Base-by-base conservation (phyloP, 2,888 invertebrate species). In the Piscicola geometra region DNA sequence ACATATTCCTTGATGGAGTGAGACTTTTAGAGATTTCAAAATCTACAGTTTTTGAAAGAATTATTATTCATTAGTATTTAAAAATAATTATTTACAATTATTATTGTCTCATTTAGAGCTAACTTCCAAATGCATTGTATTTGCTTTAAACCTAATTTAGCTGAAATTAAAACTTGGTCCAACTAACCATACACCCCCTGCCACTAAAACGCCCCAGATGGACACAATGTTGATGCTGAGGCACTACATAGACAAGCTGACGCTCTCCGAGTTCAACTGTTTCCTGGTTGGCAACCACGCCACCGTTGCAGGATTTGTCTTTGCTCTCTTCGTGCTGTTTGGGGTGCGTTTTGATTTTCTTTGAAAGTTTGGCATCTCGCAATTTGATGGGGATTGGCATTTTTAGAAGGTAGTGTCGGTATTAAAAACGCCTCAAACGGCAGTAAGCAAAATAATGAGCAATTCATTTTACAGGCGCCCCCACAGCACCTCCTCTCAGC, bases 1-100 rank as follows among this genome's bases (percentile, higher is more conserved):
- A 95, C 84, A 92, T 94, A 33, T 97, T 98, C 82, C 87, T 98
- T n/a, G 96, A 97, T 78, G 92, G 92, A 91, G 93, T 93, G 83
- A 86, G 87, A 78, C n/a, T n/a, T n/a, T n/a, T n/a, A n/a, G n/a
- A n/a, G n/a, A n/a, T n/a, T n/a, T n/a, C n/a, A 50, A 50, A 18
- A 12, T 18, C 52, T 50, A 12, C 12, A 50, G n/a, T 50, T 50
- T 50, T 15, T 50, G 15, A n/a, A 50, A 18, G 52, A 50, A 18
- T 50, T 50, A 18, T 50, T 50, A 50, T 18, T 18, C 52, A 12
- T 15, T 18, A 50, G 52, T 50, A 50, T 18, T 50, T 50, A 50
- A 50, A 50, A 12, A 50, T 18, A n/a, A 18, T 50, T 18, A 50
- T 18, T 18, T 18, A 18, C 15, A n/a, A 12, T 15, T 15, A n/a